Conservation (phyloP, 2,888 invertebrate genomes). For the Eupithecia centaureata region DNA sequence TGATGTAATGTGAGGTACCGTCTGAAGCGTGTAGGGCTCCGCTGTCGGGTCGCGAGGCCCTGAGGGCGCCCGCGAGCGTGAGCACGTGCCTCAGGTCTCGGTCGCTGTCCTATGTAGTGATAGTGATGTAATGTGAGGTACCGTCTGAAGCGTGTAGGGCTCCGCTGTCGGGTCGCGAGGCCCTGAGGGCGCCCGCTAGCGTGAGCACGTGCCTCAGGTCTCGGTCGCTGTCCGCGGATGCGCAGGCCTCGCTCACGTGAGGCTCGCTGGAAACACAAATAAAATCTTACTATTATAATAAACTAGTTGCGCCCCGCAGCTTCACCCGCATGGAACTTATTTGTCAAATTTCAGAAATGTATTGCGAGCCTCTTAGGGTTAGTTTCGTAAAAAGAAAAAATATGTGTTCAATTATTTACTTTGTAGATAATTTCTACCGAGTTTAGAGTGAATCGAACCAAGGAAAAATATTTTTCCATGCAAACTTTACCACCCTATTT, state of each 20-base stretch:
- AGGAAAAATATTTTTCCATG: too few species aligned
- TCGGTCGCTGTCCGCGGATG: constrained; percentile 11
- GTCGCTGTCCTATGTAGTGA: too few species aligned
- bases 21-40: neutral
- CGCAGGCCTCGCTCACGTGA: constrained; percentile 22
- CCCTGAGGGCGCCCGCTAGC: neutral
- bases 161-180: neutral
- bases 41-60: neutral
- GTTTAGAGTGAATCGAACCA: too few species aligned
- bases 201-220: constrained; percentile 15
- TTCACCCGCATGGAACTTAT: too few species aligned
- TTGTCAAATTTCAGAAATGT: too few species aligned
- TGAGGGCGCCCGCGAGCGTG: neutral
- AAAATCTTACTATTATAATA: neutral
- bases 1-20: neutral
- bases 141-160: neutral
- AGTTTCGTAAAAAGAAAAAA: too few species aligned
- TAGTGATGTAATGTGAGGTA: neutral
- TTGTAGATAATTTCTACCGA: too few species aligned
- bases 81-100: constrained; percentile 16
- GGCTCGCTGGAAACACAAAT: constrained; percentile 19
- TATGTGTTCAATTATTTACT: too few species aligned
- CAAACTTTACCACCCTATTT: too few species aligned
- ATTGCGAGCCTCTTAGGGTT: too few species aligned
- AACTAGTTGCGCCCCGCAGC: too few species aligned